A percentile compares a stretch with the other conserved stretches of the same genome.
Evolutionary conservation across 2,888 invertebrate species (phyloP).

Genomic region (Eugnorisma glareosa): DNA sequence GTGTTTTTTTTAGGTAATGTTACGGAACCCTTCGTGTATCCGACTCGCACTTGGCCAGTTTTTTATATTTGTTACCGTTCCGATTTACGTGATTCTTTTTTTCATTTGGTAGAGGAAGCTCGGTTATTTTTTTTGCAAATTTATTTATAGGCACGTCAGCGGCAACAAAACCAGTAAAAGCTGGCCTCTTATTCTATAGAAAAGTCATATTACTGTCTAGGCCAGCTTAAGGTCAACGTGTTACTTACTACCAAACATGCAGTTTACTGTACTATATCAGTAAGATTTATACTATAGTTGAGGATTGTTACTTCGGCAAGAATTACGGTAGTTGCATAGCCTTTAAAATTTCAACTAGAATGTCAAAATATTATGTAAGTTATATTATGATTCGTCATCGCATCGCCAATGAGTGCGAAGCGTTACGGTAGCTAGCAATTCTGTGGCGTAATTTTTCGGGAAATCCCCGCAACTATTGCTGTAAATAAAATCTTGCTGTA

Average conservation of each 20-base stretch:
- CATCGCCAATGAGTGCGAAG: background rate
- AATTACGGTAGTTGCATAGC: background rate
- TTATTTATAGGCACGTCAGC: no score
- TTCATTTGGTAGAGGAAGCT: no score
- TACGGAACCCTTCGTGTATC: no score
- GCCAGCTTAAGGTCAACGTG: background rate
- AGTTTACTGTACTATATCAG: background rate
- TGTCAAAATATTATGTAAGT: no score
- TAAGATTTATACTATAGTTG: background rate
- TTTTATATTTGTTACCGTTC: no score
- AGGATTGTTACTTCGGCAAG: background rate
- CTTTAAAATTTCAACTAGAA: background rate
- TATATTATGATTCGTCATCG: no score
- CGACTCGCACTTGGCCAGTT: no score
- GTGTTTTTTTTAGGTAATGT: no score
- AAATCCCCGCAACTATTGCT: constrained; percentile 1
- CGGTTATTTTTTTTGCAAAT: no score
- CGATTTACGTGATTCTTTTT: no score
- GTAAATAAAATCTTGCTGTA: constrained; percentile 4
- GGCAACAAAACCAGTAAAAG: background rate
- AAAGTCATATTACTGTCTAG: background rate
- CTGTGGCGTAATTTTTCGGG: background rate
- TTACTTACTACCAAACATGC: background rate
- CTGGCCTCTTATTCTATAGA: background rate
- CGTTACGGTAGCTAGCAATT: background rate